Evolutionary conservation across 2,113 vertebrate genomes (phyloP), one percentile per base, ranked within the genome.

Genomic region (Castor canadensis): DNA sequence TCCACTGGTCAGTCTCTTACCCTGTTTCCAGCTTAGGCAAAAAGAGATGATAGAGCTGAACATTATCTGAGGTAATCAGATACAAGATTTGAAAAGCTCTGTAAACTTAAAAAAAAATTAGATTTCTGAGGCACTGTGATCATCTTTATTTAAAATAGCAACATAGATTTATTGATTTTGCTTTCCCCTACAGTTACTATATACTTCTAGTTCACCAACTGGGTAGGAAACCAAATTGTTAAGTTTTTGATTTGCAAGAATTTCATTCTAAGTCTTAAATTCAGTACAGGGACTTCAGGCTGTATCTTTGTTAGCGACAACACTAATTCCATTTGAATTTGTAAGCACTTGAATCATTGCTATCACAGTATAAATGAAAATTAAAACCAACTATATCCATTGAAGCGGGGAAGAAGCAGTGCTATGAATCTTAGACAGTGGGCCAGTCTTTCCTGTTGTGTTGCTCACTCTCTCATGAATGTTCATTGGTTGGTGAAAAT

Each of bases 401-500:
- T 47, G 83, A 94, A 94, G 71, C 77, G 84, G 75, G n/a, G 87
- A 64, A 60, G 73, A 92, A 89, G 43, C 6, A 96, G 28, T 3
- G 52, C 22, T 6, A 28, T 43, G 67, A 96, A 83, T 40, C 17
- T 94, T 40, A 72, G 30, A 58, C 87, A 64, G 56, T 72, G 66
- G 79, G 54, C 12, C 16, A 58, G 43, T 85, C 40, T 79, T 3
- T 15, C 40, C 22, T 95, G 40, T 66, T 72, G 85, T 35, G 47
- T 35, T 91, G 43, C 26, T 96, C 79, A 58, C 2, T 30, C 87
- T 79, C 80, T 91, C 49, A 1, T 93, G 9, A 47, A 5, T 81
- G 93, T 88, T 94, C 86, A 22, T 4, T 72, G n/a, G 22, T 17
- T 95, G 91, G 52, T 95, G 93, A 81, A 92, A 96, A 94, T 62